Base-by-base conservation (phyloP, 2,888 invertebrate species). In the Opisthograptis luteolata region DNA sequence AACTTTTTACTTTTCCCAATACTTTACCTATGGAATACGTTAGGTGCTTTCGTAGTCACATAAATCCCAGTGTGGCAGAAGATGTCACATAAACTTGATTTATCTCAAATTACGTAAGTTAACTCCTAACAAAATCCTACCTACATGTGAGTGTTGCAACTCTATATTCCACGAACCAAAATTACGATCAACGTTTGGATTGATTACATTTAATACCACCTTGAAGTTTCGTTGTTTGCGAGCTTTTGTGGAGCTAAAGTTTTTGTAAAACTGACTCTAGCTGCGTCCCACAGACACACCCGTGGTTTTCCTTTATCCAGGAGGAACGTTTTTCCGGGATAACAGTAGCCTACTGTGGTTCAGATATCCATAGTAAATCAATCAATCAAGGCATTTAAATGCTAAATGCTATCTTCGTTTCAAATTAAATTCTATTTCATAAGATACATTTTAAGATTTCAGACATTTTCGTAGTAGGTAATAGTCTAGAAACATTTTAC, bases 1-100 rank as follows among this genome's bases (percentile, higher is more conserved):
- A 62, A 70, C 45, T 58, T 68, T 76, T 62, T 61, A 70, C 68
- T 66, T 68, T 68, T 35, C 53, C 44, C 52, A 61, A 56, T 58
- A 53, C 55, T 58, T 61, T 59, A 76, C 72, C 68, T 72, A 68
- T 68, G 66, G 73, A 76, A 80, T 75, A 79, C 74, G 78, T 81
- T 76, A 84, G 75, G 73, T 69, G 73, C 66, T 74, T 77, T 73
- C 70, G 75, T 68, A 74, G 72, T 71, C 70, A 75, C 83, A 87
- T 88, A 88, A 87, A 89, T 88, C 81, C 75, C 62, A 64, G 66
- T 76, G 80, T 79, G 84, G 81, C 86, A 84, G 80, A 78, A 70
- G 66, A 76, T 71, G 89, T 81, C 87, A 84, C 87, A 87, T 87
- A 87, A 89, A 88, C 81, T 81, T 88, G 87, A 88, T 88, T 88